Conservation (phyloP, 2,113 vertebrate species). For the Oceanodroma tethys region DNA sequence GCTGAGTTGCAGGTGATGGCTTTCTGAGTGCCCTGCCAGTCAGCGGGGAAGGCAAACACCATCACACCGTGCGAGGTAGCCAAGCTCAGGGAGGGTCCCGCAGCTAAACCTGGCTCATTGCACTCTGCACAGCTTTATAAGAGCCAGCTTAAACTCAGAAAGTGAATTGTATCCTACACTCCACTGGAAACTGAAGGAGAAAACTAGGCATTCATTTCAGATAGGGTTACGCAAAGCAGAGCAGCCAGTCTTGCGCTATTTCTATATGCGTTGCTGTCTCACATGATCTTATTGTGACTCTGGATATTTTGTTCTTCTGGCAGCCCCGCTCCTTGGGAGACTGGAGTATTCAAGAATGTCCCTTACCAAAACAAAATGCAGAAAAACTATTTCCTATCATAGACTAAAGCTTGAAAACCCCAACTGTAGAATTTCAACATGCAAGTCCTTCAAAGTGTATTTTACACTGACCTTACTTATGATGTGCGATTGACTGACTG, state of each 20-base stretch:
- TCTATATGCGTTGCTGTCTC: neutral
- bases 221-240: neutral
- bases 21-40: neutral
- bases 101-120: neutral
- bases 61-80: fast-evolving
- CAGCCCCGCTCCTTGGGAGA: neutral
- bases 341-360: neutral
- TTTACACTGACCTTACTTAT: neutral
- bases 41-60: neutral
- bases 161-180: neutral
- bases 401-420: neutral
- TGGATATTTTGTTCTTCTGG: neutral
- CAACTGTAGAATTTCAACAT: neutral
- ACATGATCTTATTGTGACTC: neutral
- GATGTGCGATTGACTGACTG: neutral
- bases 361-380: neutral
- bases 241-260: neutral
- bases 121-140: neutral
- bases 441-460: neutral
- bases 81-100: neutral
- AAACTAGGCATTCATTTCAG: neutral
- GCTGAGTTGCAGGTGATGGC: neutral
- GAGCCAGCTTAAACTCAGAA: neutral
- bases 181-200: neutral
- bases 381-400: neutral